Evolutionary conservation across 2,113 vertebrate species (phyloP), one percentile per base, ranked within the genome.

Genomic region (Dromaius novaehollandiae): DNA sequence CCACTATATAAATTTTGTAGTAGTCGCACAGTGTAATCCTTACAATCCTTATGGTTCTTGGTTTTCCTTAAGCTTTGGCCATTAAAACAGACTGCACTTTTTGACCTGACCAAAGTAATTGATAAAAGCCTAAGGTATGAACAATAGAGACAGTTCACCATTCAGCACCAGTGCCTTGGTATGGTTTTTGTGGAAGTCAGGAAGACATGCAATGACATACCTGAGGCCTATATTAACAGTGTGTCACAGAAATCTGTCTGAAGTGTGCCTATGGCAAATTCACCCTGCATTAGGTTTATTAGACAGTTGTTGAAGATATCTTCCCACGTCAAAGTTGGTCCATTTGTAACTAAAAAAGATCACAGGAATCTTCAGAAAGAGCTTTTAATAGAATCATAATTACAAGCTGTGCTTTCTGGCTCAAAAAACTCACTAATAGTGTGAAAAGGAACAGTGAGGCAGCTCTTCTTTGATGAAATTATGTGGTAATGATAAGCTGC

Each of bases 401-500:
- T 91, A 80, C 81, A 88, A 90, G 83, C 95, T 97, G 75, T 63
- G 80, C 53, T 95, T 82, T 93, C 91, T 96, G 89, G 91, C n/a
- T 82, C 75, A 89, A 95, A 64, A 86, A 95, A 88, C 64, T 93
- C 80, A 91, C 94, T 94, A 96, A 88, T 80, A 75, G 68, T 79
- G 51, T 95, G 93, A 97, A 97, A 97, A 98, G 64, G 38, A 95
- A 55, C n/a, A 95, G 30, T 0, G 3, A 90, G 88, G 65, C 96
- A 92, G 65, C 68, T 79, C 50, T 92, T 95, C 87, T 94, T 96
- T 93, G 94, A 96, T 84, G 40, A 95, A 89, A 93, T 91, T 71
- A 88, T 74, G 77, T 95, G 89, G 85, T 85, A 95, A 92, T 91
- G 91, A 95, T 89, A 96, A 95, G 38, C 38, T 38, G 38, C 38